Conservation (phyloP, 1,140 invertebrate species). For the Drosophila azteca region DNA sequence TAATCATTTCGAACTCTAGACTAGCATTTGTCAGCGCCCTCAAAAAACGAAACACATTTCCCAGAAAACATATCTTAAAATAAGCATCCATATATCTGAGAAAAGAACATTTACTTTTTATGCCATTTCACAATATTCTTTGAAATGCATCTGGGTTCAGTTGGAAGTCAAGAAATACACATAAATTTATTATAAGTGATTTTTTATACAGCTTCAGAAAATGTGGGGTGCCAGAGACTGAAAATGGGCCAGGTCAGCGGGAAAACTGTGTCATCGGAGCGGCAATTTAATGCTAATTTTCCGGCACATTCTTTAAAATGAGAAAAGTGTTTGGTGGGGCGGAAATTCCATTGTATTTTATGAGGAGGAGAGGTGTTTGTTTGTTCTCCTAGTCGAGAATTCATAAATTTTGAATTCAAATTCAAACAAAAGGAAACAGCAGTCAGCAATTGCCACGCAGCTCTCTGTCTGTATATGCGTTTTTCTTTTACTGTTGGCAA, state of each 20-base stretch:
- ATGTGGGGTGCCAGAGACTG: conserved; percentile 22
- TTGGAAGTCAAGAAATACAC: conserved; percentile 58
- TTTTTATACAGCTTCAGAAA: conserved; percentile 37
- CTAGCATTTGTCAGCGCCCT: conserved; percentile 24
- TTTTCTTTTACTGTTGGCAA: conserved; percentile 57
- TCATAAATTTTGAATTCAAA: conserved; percentile 34
- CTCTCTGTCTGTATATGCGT: conserved; percentile 5
- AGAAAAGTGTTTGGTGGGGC: conserved; percentile 33
- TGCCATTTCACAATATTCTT: conserved; percentile 25
- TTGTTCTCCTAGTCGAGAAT: too few relatives aligned
- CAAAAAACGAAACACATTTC: conserved; percentile 16
- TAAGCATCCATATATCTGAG: conserved; percentile 23
- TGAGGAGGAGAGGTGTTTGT: conserved; percentile 7
- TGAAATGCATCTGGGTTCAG: conserved; percentile 26
- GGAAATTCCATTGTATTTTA: conserved; percentile 28
- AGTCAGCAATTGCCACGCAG: conserved; percentile 32
- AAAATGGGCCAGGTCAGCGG: conserved; percentile 2
- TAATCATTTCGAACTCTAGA: conserved; percentile 31
- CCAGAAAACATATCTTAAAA: conserved; percentile 3
- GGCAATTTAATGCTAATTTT: conserved; percentile 53
- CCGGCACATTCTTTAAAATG: conserved; percentile 32
- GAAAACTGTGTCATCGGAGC: conserved; percentile 34
- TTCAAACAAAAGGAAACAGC: conserved; percentile 39
- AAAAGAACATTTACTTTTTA: conserved; percentile 24
- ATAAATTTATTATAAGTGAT: conserved; percentile 56